A percentile compares a stretch with the other conserved stretches of the same genome.
phyloP scores from a whole-genome alignment of 2,797 vertebrate genomes.

The Pangasius djambal region DNA sequence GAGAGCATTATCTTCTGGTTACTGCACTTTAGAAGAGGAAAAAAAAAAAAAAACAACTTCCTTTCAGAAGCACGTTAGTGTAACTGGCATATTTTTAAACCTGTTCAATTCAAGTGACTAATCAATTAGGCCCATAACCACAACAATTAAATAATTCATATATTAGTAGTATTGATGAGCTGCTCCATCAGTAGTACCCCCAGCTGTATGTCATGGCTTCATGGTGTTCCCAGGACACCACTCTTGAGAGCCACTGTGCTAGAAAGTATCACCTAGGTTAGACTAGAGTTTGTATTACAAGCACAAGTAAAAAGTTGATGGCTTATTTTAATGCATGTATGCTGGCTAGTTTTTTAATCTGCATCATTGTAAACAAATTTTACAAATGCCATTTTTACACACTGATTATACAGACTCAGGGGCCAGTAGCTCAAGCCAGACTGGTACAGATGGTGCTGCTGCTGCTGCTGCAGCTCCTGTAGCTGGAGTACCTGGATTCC shows the following conservation, averaged over 20 bases:
- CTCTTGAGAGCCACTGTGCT: not conserved
- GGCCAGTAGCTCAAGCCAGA: constrained; percentile 64
- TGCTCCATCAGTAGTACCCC: not conserved
- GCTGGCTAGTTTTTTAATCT: not conserved
- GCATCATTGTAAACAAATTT: not conserved
- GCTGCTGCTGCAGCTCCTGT: constrained; percentile 63
- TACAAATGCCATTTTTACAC: not conserved
- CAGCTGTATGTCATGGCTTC: not conserved
- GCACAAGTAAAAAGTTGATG: not conserved
- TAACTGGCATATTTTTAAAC: not conserved
- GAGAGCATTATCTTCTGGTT: constrained; percentile 37
- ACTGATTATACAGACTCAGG: constrained; percentile 56
- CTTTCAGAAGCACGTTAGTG: not conserved
- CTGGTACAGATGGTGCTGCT: constrained; percentile 64
- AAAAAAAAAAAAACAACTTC: not conserved
- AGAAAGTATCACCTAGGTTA: not conserved
- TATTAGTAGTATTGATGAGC: not conserved
- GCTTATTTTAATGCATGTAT: not conserved
- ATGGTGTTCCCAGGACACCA: not conserved
- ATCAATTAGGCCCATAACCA: not conserved
- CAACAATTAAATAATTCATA: not conserved
- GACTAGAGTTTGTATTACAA: not conserved
- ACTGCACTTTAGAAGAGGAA: not conserved
- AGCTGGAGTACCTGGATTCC: constrained; percentile 78
- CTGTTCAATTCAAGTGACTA: not conserved